Base-by-base conservation (phyloP, 35 echinoderm and acorn worm genomes). In the Hemicentrotus pulcherrimus region DNA sequence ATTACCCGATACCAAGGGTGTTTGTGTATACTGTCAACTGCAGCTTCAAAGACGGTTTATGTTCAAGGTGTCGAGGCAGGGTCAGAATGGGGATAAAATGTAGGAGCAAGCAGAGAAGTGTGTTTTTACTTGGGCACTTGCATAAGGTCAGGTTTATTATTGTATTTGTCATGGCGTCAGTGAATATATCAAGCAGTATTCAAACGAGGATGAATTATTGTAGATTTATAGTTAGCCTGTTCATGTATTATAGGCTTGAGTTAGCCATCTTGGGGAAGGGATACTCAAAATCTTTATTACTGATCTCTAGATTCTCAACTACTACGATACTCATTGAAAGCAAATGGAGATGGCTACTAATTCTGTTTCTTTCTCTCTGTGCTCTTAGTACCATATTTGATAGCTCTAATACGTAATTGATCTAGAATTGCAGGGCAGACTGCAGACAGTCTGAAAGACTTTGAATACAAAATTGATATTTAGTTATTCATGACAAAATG, bases 11-110 rank as follows among this genome's bases (percentile, higher is more conserved):
- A 90, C 88, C 88, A 90, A 2, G 32, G 32, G 31, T 90, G 88
- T 90, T 90, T 90, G 88, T 90, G 88, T 90, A 47, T 47, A 90
- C 19, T 90, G 88, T 90, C 88, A 90, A 90, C 88, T 90, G 88
- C 32, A 14, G 31, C 46, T 33, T 90, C 88, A 90, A 90, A 90
- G 46, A 45, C 88, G 24, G 88, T 90, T 90, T 90, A 90, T 19
- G 88, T n/a, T 28, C 19, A 0, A 28, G 65, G 65, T 78, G 65
- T 78, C 65, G 19, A 18, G 65, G 22, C 19, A n/a, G 65, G 18
- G 19, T 18, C 0, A 6, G 18, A 78, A 8, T 4, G 65, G 28
- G 65, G 65, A 78, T 78, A n/a, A 78, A 78, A 78, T 6, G 65
- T n/a, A 78, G 65, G 65, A 78, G 65, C 65, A n/a, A 78, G 65